Base-by-base conservation (phyloP, 2,113 vertebrate genomes). In the Phalacrocorax carbo region DNA sequence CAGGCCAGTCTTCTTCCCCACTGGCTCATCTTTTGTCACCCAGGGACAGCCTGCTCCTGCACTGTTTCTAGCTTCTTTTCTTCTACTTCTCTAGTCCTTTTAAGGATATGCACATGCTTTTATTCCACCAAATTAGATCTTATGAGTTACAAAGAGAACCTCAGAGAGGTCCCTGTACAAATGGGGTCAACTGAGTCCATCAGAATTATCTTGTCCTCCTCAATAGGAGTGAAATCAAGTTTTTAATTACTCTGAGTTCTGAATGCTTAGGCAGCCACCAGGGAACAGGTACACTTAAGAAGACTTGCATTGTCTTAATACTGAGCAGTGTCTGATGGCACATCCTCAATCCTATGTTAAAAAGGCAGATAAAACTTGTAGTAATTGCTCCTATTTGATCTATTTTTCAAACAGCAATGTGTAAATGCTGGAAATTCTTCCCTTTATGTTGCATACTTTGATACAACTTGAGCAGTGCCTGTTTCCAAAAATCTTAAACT, bases 1-100 rank as follows among this genome's bases (percentile, higher is more conserved):
- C 30, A 57, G 30, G 55, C 10, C 5, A 7, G 32, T 16, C 8
- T 8, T 52, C 25, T 81, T 48, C 9, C 44, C 38, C 0, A 1
- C 16, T 2, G 7, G 22, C 17, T 49, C 1, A 0, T 49, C 44
- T 60, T 70, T 40, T 1, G 2, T 21, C 30, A 25, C 27, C 11
- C 7, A 36, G 7, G 7, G 16, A 48, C 1, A 1, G 8, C 22
- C 21, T 65, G 40, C 22, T 48, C 34, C 40, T 75, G 14, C 4
- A 4, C 15, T 58, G 5, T 82, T 61, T 26, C 5, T 71, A 78
- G 25, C 17, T 83, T 32, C 26, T 61, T 71, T 48, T 82, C 16
- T 83, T 34, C n/a, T 69, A 42, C 16, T 32, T 11, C 22, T 48
- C 17, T 72, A 73, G 16, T 49, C 42, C 13, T 70, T 82, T 49